Evolutionary conservation across 2,797 vertebrate genomes (phyloP).

Genomic region (Crotalus adamanteus): DNA sequence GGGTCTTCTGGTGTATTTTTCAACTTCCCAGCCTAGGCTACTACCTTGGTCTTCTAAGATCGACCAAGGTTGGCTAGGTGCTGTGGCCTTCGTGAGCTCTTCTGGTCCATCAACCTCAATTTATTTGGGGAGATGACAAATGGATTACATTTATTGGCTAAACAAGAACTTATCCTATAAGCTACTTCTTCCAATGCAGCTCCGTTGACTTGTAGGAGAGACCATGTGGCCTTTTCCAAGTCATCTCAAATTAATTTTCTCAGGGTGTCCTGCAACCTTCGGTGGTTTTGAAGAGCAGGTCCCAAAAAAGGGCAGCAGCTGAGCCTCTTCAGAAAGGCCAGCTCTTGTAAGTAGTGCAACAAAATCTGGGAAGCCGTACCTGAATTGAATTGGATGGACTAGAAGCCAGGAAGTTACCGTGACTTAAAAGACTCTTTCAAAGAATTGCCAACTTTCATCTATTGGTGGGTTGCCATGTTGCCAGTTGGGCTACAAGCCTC

Average conservation of each 20-base stretch:
- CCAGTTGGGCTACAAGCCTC: constrained; percentile 26
- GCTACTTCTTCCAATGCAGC: background rate
- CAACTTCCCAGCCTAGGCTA: background rate
- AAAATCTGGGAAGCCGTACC: constrained; percentile 26
- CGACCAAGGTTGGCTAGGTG: background rate
- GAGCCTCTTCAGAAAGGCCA: constrained; percentile 12
- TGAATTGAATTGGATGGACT: constrained; percentile 41
- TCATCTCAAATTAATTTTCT: constrained; percentile 42
- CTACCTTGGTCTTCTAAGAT: background rate
- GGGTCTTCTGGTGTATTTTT: background rate
- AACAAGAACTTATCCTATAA: background rate
- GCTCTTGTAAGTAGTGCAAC: background rate
- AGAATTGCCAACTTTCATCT: constrained; percentile 23
- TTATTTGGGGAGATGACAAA: background rate
- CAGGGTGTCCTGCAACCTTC: constrained; percentile 45
- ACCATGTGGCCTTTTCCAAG: background rate
- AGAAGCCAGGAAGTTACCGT: accelerated
- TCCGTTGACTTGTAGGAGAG: background rate
- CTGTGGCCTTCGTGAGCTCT: background rate
- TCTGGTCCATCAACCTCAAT: background rate
- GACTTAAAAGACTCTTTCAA: background rate
- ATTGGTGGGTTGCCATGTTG: background rate
- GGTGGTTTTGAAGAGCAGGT: constrained; percentile 41
- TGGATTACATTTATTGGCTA: background rate
- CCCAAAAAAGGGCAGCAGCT: constrained; percentile 41